Conservation (phyloP, 2,113 vertebrate genomes). For the Crotalus helleri region DNA sequence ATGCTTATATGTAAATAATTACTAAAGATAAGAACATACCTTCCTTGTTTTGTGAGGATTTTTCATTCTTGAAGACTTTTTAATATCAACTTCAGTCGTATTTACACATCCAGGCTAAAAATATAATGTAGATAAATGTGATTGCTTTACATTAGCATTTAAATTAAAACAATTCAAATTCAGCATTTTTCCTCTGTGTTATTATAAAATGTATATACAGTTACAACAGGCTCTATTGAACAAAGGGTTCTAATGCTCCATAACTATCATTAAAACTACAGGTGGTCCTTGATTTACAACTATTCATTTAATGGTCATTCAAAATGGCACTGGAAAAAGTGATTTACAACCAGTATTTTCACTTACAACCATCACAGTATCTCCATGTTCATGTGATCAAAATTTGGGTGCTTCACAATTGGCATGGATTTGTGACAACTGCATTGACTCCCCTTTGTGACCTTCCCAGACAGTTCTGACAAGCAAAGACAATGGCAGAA, state of each 20-base stretch:
- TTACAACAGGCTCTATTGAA: not conserved
- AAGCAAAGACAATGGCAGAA: no score
- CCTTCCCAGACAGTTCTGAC: no score
- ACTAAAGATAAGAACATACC: conserved; percentile 62
- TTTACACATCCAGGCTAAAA: conserved; percentile 95
- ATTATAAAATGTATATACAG: not conserved
- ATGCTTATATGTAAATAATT: not conserved
- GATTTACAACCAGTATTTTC: no score
- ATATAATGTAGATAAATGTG: conserved; percentile 30
- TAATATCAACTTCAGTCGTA: conserved; percentile 97
- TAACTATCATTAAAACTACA: not conserved
- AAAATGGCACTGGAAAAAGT: no score
- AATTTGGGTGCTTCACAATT: no score
- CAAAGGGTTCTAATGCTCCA: not conserved
- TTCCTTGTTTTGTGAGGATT: conserved; percentile 98
- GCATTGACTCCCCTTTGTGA: no score
- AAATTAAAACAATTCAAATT: not conserved
- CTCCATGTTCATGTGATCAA: no score
- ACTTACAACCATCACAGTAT: no score
- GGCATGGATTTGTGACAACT: no score
- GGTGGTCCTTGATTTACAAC: no score
- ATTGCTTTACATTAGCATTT: conserved; percentile 1
- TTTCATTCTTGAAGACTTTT: conserved; percentile 97
- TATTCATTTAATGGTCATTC: no score
- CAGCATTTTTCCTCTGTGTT: not conserved